A percentile compares a stretch with the other conserved stretches of the same genome.
phyloP scores from a whole-genome alignment of 2,113 vertebrate species.

The Nesoenas mayeri region DNA sequence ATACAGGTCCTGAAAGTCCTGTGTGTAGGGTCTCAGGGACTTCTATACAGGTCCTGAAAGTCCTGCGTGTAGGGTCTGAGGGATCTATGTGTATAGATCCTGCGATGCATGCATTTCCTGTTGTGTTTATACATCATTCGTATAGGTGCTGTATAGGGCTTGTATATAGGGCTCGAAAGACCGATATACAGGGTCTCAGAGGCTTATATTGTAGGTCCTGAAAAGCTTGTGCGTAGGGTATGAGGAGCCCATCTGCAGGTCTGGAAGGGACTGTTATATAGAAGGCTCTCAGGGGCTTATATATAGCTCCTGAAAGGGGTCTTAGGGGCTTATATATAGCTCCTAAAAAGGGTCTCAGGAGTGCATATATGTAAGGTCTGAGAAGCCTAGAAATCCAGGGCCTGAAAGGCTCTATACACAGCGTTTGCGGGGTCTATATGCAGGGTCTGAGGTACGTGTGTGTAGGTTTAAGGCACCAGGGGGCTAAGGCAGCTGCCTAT shows the following conservation, averaged over 20 bases:
- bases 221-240: fast-evolving
- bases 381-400: background rate
- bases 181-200: background rate
- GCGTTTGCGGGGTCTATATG: background rate
- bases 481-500: background rate
- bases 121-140: too few relatives aligned
- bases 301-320: background rate
- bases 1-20: background rate
- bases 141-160: background rate
- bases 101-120: background rate
- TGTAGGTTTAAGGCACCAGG: background rate
- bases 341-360: background rate
- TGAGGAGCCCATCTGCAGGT: background rate
- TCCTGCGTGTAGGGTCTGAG: too few relatives aligned
- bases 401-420: background rate
- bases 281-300: too few relatives aligned
- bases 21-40: too few relatives aligned
- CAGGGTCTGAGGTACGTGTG: background rate
- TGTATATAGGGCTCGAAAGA: background rate
- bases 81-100: too few relatives aligned
- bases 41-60: background rate
- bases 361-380: background rate
- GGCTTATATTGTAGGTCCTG: background rate
- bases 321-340: too few relatives aligned
- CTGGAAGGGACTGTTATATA: too few relatives aligned